These are phyloP conservation scores for Pangasius djambal DNA, from an alignment of 2,797 vertebrate species.

Conservation along the genomic window DNA sequence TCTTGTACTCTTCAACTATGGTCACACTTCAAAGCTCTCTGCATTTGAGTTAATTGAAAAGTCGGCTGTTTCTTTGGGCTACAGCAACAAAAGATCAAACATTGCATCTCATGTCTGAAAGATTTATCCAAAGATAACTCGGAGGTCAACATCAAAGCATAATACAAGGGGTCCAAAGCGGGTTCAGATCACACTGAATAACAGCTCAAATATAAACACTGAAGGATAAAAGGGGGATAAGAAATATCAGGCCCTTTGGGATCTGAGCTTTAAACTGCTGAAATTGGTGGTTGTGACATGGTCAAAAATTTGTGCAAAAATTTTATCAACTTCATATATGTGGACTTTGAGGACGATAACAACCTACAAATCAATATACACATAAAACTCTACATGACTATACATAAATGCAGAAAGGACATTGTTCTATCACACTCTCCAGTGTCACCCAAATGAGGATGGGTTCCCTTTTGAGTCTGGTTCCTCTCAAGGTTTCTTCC, in stretches of 20 bases:
- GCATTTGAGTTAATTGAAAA: slow-evolving; percentile 32
- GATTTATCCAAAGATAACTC: slow-evolving; percentile 24
- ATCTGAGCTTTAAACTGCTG: not conserved
- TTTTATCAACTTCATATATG: not conserved
- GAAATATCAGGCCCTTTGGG: not conserved
- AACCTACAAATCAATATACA: no score
- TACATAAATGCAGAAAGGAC: no score
- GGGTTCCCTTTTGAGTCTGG: no score
- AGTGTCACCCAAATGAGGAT: no score
- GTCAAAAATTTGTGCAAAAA: not conserved
- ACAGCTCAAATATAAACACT: not conserved
- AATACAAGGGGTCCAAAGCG: slow-evolving; percentile 1
- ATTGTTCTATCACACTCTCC: no score
- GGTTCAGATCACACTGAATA: not conserved
- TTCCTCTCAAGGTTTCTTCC: no score
- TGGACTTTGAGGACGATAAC: no score
- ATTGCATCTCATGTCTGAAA: slow-evolving; percentile 15
- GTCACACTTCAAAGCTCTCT: slow-evolving; percentile 32
- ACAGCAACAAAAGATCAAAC: slow-evolving; percentile 38
- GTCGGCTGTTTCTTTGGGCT: slow-evolving; percentile 17
- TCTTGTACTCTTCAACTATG: slow-evolving; percentile 11
- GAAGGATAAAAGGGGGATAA: not conserved
- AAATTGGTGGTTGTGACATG: not conserved
- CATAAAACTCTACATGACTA: no score
- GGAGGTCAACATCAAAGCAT: slow-evolving; percentile 40